Conservation (phyloP, 2,888 invertebrate species). For the Tinea semifulvella region DNA sequence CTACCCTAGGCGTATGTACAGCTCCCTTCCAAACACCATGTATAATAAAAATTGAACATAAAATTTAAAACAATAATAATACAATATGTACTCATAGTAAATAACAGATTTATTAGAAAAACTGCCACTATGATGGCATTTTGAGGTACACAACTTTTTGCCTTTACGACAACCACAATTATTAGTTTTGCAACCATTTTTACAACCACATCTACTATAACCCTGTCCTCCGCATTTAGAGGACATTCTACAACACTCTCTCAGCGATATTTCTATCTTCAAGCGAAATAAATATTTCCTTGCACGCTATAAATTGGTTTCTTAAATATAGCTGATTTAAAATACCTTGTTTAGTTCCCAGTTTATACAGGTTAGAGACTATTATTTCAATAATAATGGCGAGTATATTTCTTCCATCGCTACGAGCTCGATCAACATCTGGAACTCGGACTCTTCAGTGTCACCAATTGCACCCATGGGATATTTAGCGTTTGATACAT, state of each 20-base stretch:
- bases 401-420: conserved; percentile 2
- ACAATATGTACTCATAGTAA: conserved; percentile 5
- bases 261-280: conserved; percentile 13
- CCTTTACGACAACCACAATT: conserved; percentile 1
- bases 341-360: conserved; percentile 18
- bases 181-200: conserved; percentile 5
- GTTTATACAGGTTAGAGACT: conserved; percentile 14
- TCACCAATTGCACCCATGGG: conserved; percentile 13
- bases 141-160: conserved; percentile 13
- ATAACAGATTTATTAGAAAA: conserved; percentile 10
- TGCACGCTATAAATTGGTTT: conserved; percentile 7
- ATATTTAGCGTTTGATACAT: conserved; percentile 15
- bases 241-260: conserved; percentile 14
- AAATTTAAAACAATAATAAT: neutral
- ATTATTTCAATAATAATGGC: conserved; percentile 13
- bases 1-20: too few species aligned
- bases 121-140: conserved; percentile 12
- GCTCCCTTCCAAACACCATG: too few species aligned
- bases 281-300: conserved; percentile 14
- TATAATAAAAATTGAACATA: neutral
- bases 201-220: conserved; percentile 11
- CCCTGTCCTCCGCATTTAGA: conserved; percentile 14
- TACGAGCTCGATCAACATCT: conserved; percentile 16
- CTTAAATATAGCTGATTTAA: conserved; percentile 18
- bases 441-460: conserved; percentile 15